Conservation (phyloP, 2,797 vertebrate species). For the Sebastes baramenuke region DNA sequence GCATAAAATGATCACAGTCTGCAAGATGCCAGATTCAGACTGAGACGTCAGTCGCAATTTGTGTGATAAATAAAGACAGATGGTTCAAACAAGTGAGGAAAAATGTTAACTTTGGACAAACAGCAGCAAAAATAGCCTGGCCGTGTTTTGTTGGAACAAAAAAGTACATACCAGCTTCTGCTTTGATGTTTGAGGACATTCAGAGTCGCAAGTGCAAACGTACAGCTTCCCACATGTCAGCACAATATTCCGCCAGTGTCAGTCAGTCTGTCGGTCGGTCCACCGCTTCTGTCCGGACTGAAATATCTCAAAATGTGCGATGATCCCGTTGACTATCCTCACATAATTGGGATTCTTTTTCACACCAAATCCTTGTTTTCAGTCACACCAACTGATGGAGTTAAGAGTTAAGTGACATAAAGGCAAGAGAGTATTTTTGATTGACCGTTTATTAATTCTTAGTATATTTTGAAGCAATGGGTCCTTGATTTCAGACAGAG, state of each 20-base stretch:
- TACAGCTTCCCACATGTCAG: background rate
- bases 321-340: background rate
- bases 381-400: background rate
- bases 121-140: background rate
- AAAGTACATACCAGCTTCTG: background rate
- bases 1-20: slow-evolving; percentile 44
- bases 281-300: background rate
- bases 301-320: background rate
- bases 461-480: background rate
- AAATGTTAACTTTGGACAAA: slow-evolving; percentile 35
- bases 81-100: slow-evolving; percentile 42
- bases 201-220: background rate
- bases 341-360: background rate
- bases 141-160: background rate
- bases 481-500: background rate
- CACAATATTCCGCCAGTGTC: background rate
- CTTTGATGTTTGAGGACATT: background rate
- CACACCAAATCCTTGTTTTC: background rate
- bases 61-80: slow-evolving; percentile 56
- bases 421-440: background rate
- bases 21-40: slow-evolving; percentile 21
- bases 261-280: background rate
- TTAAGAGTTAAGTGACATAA: too few relatives aligned
- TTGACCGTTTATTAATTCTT: background rate
- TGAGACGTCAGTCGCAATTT: slow-evolving; percentile 25